Evolutionary conservation across 2,888 invertebrate genomes (phyloP).

Genomic region (Lasioglossum malachurum): DNA sequence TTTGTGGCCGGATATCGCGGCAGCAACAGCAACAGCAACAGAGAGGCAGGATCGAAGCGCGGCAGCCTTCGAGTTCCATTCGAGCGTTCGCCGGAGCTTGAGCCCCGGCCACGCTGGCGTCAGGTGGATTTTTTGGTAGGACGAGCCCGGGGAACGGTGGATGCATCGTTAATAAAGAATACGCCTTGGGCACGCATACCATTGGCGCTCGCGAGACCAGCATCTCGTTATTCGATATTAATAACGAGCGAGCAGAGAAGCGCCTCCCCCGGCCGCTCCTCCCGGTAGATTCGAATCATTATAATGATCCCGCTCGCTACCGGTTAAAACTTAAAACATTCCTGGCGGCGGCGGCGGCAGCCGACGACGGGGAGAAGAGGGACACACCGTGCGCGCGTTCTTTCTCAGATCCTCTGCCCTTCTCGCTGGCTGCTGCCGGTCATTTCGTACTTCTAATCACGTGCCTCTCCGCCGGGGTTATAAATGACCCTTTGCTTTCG

Average conservation of each 20-base stretch:
- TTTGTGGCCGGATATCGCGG: slow-evolving; percentile 8
- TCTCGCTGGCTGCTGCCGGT: slow-evolving; percentile 58
- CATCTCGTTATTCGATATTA: slow-evolving; percentile 85
- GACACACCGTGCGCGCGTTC: slow-evolving; percentile 30
- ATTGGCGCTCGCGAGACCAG: slow-evolving; percentile 75
- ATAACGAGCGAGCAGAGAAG: slow-evolving; percentile 78
- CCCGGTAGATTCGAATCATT: slow-evolving; percentile 82
- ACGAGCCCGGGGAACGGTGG: slow-evolving; percentile 60
- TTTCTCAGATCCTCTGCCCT: slow-evolving; percentile 49
- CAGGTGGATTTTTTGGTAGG: slow-evolving; percentile 72
- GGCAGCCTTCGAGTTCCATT: slow-evolving; percentile 19
- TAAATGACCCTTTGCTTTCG: slow-evolving; percentile 76
- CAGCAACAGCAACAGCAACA: background rate
- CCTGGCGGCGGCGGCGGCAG: slow-evolving; percentile 55
- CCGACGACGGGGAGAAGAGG: slow-evolving; percentile 33
- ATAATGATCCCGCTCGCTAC: slow-evolving; percentile 81
- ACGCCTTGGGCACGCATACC: slow-evolving; percentile 79
- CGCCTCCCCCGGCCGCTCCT: slow-evolving; percentile 40
- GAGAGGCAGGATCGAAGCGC: background rate
- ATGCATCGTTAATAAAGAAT: slow-evolving; percentile 84
- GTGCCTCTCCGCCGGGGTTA: slow-evolving; percentile 74
- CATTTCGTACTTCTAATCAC: slow-evolving; percentile 80
- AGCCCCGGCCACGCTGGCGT: slow-evolving; percentile 39
- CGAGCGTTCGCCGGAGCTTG: slow-evolving; percentile 23
- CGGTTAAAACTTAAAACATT: slow-evolving; percentile 79